Percentiles rank a stretch among this genome's conserved stretches.
Conservation (phyloP, 2,797 vertebrate species). For the Hapalemur alaotrensis region DNA sequence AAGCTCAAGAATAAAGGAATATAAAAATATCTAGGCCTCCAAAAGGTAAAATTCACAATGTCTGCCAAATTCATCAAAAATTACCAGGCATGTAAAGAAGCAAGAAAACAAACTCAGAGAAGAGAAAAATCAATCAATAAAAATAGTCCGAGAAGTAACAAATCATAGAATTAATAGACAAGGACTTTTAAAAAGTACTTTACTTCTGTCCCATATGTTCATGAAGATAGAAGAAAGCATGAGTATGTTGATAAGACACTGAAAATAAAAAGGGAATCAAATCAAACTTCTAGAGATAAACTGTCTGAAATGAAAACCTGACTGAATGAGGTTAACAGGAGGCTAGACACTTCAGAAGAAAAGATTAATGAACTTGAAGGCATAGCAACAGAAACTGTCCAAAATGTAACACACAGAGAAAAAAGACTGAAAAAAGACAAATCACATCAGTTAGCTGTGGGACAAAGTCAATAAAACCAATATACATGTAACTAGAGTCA, state of each 20-base stretch:
- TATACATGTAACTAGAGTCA: not conserved
- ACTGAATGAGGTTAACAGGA: not conserved
- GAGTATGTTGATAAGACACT: not conserved
- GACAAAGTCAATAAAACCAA: constrained; percentile 2
- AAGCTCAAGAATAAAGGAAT: constrained; percentile 37
- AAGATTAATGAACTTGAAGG: constrained; percentile 6
- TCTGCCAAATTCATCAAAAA: constrained; percentile 17
- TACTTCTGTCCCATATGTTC: not conserved
- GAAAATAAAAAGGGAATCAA: not conserved
- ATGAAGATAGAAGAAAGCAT: not conserved
- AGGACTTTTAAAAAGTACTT: not conserved
- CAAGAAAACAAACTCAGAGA: not conserved
- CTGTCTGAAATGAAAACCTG: not conserved
- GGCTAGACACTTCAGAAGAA: not conserved
- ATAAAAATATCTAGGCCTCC: not conserved
- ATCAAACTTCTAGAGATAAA: not conserved
- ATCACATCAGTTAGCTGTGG: not conserved
- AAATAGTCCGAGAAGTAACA: not conserved
- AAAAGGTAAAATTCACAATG: not conserved
- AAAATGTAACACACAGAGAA: not conserved
- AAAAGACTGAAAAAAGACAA: not conserved
- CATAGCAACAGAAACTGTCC: not conserved
- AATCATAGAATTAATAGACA: not conserved
- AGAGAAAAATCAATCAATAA: not conserved
- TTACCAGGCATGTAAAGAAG: not conserved